Conservation (phyloP, 2,888 invertebrate species). For the Amphimallon solstitiale region DNA sequence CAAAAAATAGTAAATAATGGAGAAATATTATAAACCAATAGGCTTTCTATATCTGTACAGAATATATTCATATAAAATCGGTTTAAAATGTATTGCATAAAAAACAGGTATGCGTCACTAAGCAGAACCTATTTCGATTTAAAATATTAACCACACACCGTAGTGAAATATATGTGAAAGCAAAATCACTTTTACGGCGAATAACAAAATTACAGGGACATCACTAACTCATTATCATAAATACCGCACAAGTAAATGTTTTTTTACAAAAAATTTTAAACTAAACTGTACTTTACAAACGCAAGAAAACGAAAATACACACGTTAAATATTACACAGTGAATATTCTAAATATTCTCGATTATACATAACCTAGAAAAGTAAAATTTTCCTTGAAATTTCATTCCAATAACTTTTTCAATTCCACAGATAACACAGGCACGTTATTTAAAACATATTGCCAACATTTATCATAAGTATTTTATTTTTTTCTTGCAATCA, state of each 20-base stretch:
- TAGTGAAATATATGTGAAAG: too few species aligned
- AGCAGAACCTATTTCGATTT: too few species aligned
- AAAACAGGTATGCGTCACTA: too few species aligned
- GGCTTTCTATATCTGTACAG: too few species aligned
- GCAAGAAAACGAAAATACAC: conserved; percentile 8
- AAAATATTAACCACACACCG: too few species aligned
- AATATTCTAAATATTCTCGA: conserved; percentile 29
- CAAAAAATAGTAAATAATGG: too few species aligned
- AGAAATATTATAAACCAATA: too few species aligned
- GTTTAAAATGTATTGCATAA: too few species aligned
- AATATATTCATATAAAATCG: too few species aligned
- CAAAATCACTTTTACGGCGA: too few species aligned
- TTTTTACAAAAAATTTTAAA: background rate
- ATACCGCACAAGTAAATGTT: background rate
- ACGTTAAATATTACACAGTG: conserved; percentile 19
- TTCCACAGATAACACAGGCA: conserved; percentile 21
- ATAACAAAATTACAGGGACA: background rate
- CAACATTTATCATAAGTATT: conserved; percentile 27
- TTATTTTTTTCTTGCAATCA: conserved; percentile 13
- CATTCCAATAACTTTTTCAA: conserved; percentile 20
- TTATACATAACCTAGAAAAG: conserved; percentile 30
- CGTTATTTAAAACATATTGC: conserved; percentile 31
- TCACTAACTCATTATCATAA: background rate
- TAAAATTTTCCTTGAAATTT: conserved; percentile 21
- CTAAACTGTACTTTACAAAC: conserved; percentile 14